Percentiles rank a stretch among this genome's conserved stretches.
phyloP scores from a whole-genome alignment of 2,797 vertebrate genomes.

The Esox lucius region DNA sequence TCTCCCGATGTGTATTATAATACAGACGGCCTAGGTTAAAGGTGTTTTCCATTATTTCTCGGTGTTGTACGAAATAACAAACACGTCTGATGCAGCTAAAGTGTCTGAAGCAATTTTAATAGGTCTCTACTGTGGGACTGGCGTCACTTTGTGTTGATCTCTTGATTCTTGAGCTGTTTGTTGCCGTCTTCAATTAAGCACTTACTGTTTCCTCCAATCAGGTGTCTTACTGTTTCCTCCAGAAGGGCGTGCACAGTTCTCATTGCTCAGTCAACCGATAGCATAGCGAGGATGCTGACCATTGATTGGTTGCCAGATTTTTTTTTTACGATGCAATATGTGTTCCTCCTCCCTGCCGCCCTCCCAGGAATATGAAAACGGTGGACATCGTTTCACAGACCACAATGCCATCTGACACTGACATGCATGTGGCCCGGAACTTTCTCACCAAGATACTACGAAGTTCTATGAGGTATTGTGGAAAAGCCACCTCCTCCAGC shows the following conservation, averaged over 20 bases:
- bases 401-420: slow-evolving; percentile 81
- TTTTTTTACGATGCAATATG: background rate
- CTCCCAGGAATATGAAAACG: slow-evolving; percentile 61
- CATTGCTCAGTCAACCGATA: background rate
- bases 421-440: slow-evolving; percentile 82
- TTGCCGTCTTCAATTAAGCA: background rate
- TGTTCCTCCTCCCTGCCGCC: background rate
- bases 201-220: background rate
- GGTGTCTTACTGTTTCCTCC: background rate
- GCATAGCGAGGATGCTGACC: background rate
- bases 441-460: slow-evolving; percentile 90
- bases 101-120: background rate
- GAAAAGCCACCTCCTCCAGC: slow-evolving; percentile 6
- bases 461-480: slow-evolving; percentile 88
- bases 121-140: background rate
- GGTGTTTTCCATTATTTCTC: background rate
- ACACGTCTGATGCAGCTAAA: background rate
- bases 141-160: background rate
- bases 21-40: background rate
- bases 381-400: slow-evolving; percentile 79
- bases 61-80: background rate
- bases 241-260: slow-evolving; percentile 3
- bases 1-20: no score
- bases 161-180: background rate
- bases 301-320: background rate